Conservation (phyloP, 2,888 invertebrate genomes). For the Sericinus montela region DNA sequence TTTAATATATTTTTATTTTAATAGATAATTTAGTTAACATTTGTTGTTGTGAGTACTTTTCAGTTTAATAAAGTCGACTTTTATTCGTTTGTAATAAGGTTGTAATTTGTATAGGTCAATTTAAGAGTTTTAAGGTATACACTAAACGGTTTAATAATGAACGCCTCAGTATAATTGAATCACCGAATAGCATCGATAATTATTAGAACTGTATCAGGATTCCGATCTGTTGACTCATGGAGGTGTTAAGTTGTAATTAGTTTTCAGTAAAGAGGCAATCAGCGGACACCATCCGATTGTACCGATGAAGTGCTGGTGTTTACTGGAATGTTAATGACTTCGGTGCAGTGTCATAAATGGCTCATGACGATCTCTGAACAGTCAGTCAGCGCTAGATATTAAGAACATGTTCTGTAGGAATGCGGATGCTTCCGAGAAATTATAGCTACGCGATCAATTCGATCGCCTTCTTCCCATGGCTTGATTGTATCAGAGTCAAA, state of each 20-base stretch:
- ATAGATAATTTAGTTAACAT: too few species aligned
- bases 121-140: constrained; percentile 1
- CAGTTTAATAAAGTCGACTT: too few species aligned
- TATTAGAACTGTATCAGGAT: constrained; percentile 9
- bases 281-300: constrained; percentile 29
- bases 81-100: too few species aligned
- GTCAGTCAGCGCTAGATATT: constrained; percentile 46
- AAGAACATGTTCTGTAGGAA: constrained; percentile 67
- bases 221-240: constrained; percentile 14
- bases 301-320: constrained; percentile 48
- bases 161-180: not conserved
- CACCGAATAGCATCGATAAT: not conserved
- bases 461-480: constrained; percentile 32
- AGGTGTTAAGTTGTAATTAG: constrained; percentile 7
- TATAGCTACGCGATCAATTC: constrained; percentile 44
- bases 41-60: too few species aligned
- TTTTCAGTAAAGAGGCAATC: constrained; percentile 32
- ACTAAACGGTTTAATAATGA: constrained; percentile 2
- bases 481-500: constrained; percentile 30
- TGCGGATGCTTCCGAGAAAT: constrained; percentile 66
- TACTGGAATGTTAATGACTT: constrained; percentile 64
- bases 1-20: too few species aligned
- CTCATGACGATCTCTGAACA: constrained; percentile 45
- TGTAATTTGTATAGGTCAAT: not conserved
- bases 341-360: constrained; percentile 67